Base-by-base conservation (phyloP, 2,797 vertebrate species). In the Cuculus canorus region DNA sequence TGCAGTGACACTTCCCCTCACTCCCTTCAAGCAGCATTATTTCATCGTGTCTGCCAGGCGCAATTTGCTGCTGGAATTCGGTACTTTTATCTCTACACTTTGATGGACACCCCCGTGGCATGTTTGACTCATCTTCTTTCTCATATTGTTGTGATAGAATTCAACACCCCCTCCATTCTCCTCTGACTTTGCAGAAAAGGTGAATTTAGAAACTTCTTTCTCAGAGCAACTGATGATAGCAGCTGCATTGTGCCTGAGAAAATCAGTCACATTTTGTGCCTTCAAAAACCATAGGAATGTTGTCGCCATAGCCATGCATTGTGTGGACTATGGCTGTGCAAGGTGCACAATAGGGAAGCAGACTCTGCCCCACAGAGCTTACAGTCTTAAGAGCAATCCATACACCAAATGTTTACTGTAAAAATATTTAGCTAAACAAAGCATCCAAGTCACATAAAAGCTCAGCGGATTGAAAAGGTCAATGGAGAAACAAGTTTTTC, bases 101-200 rank as follows among this genome's bases (percentile, higher is more conserved):
- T 92, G 91, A 94, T 77, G 94, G 95, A 91, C 86, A 92, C 48
- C 78, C 71, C 66, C 79, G 88, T 73, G 86, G 70, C 81, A 87
- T 30, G 5, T 86, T 95, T 95, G 93, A 95, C 88, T 94, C 94
- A 95, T 93, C 68, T 94, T 66, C 83, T 86, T 93, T 90, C 81
- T 91, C 94, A 91, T 78, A 45, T 88, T 90, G 83, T 79, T 68
- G 0, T 93, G 92, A 82, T 28, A 76, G 81, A 91, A 86, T 82
- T 93, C 75, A 83, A 92, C 95, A 93, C 88, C 83, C 71, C 70
- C 88, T 96, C 90, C 25, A 18, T 90, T 93, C 94, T 86, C 75
- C 81, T 64, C 83, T 92, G 78, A 92, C 57, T 4, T 64, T 78
- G 53, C 68, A 84, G 88, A 77, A 79, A 68, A 91, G 48, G 60